A percentile compares a stretch with the other conserved stretches of the same genome.
These are phyloP conservation scores for Agapornis roseicollis DNA, from an alignment of 2,113 vertebrate genomes.

Conservation along the genomic window DNA sequence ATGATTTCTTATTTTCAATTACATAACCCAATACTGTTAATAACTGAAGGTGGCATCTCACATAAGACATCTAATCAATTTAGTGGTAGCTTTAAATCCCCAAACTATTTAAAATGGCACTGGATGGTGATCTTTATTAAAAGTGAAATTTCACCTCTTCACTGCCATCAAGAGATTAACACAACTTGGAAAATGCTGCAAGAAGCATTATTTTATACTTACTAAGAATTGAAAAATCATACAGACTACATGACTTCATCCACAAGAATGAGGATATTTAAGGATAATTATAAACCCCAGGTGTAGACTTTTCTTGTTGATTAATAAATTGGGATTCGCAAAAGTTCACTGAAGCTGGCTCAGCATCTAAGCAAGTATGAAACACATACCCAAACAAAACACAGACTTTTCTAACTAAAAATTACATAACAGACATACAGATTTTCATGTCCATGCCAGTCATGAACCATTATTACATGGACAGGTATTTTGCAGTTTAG, in stretches of 20 bases:
- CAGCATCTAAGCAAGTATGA: not conserved
- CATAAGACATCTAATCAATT: not conserved
- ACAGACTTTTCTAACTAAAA: not conserved
- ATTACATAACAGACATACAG: not conserved
- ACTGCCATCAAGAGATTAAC: not conserved
- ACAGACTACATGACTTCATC: not conserved
- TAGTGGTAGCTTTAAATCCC: not conserved
- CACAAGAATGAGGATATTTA: not conserved
- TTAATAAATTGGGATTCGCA: not conserved
- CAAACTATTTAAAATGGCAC: not conserved
- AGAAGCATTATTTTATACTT: not conserved
- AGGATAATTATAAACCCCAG: not conserved
- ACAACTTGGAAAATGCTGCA: not conserved
- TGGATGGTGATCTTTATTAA: not conserved
- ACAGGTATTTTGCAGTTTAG: rapidly evolving
- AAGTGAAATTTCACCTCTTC: not conserved
- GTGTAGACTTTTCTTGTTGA: not conserved
- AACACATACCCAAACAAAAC: not conserved
- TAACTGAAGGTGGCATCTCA: not conserved
- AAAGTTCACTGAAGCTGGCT: not conserved
- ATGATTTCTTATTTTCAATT: not conserved
- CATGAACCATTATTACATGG: not conserved
- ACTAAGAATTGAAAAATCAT: not conserved
- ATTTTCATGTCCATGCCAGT: not conserved
- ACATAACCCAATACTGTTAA: not conserved